These are phyloP conservation scores for Hyposoter didymator DNA, from an alignment of 2,888 invertebrate genomes.

Conservation along the genomic window DNA sequence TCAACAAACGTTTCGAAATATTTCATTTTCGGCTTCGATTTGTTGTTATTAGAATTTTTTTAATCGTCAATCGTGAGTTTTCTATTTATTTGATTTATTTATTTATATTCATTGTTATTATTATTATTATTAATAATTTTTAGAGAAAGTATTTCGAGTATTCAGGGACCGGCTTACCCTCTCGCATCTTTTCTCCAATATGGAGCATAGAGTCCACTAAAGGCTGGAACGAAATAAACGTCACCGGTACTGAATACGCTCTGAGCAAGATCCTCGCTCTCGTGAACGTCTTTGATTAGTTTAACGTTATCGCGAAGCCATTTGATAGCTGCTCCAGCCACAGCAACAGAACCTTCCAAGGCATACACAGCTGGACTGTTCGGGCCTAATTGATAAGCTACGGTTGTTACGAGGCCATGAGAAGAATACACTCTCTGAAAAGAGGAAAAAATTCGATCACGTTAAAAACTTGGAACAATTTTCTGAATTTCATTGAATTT, in stretches of 20 bases:
- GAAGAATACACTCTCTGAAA: conserved; percentile 92
- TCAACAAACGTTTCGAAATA: neutral
- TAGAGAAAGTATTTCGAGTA: neutral
- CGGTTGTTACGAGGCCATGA: conserved; percentile 95
- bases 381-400: conserved; percentile 95
- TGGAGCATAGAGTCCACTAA: conserved; percentile 98
- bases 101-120: no score
- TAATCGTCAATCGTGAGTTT: neutral
- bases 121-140: neutral
- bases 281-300: conserved; percentile 90
- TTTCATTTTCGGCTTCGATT: no score
- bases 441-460: conserved; percentile 32
- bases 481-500: neutral
- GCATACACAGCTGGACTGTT: conserved; percentile 94
- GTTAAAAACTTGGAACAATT: neutral
- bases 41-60: no score
- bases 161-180: conserved; percentile 86
- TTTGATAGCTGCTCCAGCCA: conserved; percentile 95
- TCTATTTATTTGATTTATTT: no score
- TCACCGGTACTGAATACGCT: conserved; percentile 95
- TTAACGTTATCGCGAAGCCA: conserved; percentile 97
- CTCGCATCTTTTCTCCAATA: conserved; percentile 99
- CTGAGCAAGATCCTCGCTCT: conserved; percentile 89
- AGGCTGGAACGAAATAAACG: conserved; percentile 99
- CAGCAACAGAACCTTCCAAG: conserved; percentile 97